Evolutionary conservation across 2,113 vertebrate genomes (phyloP).

Genomic region (Gnathonemus echidnorhynchus): DNA sequence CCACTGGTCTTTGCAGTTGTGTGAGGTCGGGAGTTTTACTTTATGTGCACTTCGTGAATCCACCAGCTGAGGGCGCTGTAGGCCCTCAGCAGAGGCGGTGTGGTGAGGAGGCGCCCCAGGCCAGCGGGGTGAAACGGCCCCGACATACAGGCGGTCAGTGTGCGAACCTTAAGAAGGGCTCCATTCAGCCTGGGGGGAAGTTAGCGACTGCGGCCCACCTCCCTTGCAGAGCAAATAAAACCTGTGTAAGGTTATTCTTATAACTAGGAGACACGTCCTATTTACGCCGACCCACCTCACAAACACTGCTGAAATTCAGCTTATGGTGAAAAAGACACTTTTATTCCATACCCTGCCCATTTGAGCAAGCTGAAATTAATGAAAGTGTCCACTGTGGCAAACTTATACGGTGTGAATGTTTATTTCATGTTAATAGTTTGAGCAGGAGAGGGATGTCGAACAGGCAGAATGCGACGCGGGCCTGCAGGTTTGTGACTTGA

Average conservation of each 20-base stretch:
- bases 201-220: conserved; percentile 24
- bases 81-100: not conserved
- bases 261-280: conserved; percentile 38
- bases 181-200: conserved; percentile 38
- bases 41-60: not conserved
- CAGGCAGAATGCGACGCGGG: conserved; percentile 30
- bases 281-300: conserved; percentile 32
- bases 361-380: conserved; percentile 29
- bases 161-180: conserved; percentile 33
- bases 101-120: conserved; percentile 23
- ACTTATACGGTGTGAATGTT: conserved; percentile 40
- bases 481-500: conserved; percentile 1
- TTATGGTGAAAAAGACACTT: conserved; percentile 32
- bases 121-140: conserved; percentile 27
- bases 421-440: conserved; percentile 34
- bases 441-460: conserved; percentile 39
- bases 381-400: conserved; percentile 7
- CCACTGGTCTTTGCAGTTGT: not conserved
- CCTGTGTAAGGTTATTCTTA: conserved; percentile 36
- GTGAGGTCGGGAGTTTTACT: not conserved
- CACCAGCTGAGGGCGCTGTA: conserved; percentile 31
- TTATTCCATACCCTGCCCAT: conserved; percentile 41
- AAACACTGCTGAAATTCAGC: conserved; percentile 33
- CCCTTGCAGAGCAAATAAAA: conserved; percentile 46
- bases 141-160: conserved; percentile 33